Evolutionary conservation across 2,113 vertebrate genomes (phyloP).

Genomic region (Procavia capensis): DNA sequence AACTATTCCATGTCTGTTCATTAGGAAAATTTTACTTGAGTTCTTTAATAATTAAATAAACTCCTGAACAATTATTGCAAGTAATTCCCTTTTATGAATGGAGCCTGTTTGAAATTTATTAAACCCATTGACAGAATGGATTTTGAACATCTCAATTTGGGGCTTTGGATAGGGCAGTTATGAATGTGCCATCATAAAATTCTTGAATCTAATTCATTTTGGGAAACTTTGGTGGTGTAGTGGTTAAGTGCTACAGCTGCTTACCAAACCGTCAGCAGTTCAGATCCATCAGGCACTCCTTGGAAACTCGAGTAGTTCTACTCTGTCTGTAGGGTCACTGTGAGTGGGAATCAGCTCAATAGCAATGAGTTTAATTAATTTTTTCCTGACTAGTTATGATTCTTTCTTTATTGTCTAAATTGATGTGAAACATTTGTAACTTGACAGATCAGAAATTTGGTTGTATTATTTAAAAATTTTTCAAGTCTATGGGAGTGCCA

Average conservation of each 20-base stretch:
- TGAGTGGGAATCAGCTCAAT: too few species aligned
- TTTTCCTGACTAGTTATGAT: constrained; percentile 56
- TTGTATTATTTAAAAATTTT: constrained; percentile 52
- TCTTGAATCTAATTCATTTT: constrained; percentile 65
- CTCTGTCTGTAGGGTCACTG: too few species aligned
- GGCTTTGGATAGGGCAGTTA: neutral
- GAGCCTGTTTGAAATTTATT: constrained; percentile 58
- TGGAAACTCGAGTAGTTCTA: too few species aligned
- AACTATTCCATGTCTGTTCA: neutral
- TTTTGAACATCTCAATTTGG: constrained; percentile 18
- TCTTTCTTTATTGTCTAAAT: constrained; percentile 17
- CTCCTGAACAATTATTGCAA: neutral
- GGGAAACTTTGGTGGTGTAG: too few species aligned
- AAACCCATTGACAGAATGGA: constrained; percentile 53
- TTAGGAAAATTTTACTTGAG: constrained; percentile 15
- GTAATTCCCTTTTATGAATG: constrained; percentile 72
- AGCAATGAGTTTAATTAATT: constrained; percentile 70
- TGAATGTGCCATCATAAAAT: constrained; percentile 21
- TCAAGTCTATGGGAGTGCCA: neutral
- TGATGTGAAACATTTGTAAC: constrained; percentile 2
- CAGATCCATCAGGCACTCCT: too few species aligned
- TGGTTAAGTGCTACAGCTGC: too few species aligned
- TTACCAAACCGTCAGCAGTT: too few species aligned
- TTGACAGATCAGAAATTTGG: constrained; percentile 61
- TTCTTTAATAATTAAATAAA: neutral